Evolutionary conservation across 1,140 invertebrate genomes (phyloP).

Genomic region (Reticulitermes speratus): DNA sequence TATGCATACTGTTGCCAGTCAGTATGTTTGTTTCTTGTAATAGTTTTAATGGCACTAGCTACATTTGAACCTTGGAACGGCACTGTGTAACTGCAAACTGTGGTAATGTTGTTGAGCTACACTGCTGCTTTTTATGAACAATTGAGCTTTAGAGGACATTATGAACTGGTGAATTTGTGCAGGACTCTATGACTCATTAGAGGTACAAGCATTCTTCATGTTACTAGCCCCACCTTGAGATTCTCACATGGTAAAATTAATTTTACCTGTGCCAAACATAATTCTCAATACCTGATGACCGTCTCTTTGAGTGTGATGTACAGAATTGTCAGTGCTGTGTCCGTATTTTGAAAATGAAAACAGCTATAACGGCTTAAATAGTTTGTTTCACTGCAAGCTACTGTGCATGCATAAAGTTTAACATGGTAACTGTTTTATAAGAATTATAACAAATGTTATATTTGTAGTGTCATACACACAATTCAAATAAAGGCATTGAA

Average conservation of each 20-base stretch:
- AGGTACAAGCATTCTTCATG: slow-evolving; percentile 10
- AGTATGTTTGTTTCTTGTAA: background rate
- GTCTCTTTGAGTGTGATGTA: background rate
- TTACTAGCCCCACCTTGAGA: background rate
- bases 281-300: background rate
- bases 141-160: background rate
- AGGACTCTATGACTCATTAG: background rate
- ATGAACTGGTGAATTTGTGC: background rate
- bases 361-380: background rate
- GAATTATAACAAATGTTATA: slow-evolving; percentile 5
- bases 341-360: background rate
- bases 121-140: background rate
- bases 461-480: slow-evolving; percentile 8
- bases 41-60: background rate
- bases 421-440: background rate
- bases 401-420: slow-evolving; percentile 4
- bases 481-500: slow-evolving; percentile 12
- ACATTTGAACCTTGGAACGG: background rate
- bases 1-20: background rate
- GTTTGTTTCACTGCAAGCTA: slow-evolving; percentile 14
- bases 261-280: background rate
- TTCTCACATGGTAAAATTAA: background rate
- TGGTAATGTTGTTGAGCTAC: background rate
- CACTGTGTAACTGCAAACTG: background rate
- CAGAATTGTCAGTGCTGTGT: background rate